Evolutionary conservation across 2,888 invertebrate species (phyloP).

Genomic region (Capitulum mitella): DNA sequence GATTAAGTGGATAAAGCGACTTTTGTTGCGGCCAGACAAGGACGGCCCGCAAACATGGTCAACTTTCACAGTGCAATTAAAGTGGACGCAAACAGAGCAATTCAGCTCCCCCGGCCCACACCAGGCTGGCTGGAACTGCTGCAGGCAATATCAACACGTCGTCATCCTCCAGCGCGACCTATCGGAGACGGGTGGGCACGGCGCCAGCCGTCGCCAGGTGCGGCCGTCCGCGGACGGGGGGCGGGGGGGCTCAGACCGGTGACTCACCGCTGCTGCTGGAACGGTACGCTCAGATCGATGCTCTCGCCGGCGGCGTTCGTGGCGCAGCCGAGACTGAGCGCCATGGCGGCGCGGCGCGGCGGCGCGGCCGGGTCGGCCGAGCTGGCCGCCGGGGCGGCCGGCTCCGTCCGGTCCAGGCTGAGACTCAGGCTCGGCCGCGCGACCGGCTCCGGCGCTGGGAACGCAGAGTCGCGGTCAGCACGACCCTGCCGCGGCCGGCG

Average conservation of each 20-base stretch:
- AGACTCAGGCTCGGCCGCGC: slow-evolving; percentile 28
- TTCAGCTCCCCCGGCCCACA: too few species aligned
- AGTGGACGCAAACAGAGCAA: too few species aligned
- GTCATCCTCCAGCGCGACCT: too few species aligned
- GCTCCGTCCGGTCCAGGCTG: background rate
- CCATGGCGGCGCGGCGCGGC: background rate
- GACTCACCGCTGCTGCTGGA: slow-evolving; percentile 12
- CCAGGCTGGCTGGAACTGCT: too few species aligned
- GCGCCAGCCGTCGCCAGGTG: background rate
- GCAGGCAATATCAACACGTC: too few species aligned
- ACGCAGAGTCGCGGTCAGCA: background rate
- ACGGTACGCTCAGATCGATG: slow-evolving; percentile 1
- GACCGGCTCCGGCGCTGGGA: slow-evolving; percentile 28
- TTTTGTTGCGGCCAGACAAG: too few species aligned
- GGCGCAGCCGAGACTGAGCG: slow-evolving; percentile 31
- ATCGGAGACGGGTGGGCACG: too few species aligned
- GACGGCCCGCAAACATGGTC: too few species aligned
- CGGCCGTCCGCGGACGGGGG: background rate
- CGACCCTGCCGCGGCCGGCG: too few species aligned
- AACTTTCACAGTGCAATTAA: too few species aligned
- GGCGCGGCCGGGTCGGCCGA: background rate
- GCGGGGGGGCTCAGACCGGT: background rate
- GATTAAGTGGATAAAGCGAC: too few species aligned
- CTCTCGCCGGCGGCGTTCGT: slow-evolving; percentile 31
- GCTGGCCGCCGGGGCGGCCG: background rate